Evolutionary conservation across 2,797 vertebrate genomes (phyloP), one percentile per base, ranked within the genome.

Genomic region (Lagocephalus sceleratus): DNA sequence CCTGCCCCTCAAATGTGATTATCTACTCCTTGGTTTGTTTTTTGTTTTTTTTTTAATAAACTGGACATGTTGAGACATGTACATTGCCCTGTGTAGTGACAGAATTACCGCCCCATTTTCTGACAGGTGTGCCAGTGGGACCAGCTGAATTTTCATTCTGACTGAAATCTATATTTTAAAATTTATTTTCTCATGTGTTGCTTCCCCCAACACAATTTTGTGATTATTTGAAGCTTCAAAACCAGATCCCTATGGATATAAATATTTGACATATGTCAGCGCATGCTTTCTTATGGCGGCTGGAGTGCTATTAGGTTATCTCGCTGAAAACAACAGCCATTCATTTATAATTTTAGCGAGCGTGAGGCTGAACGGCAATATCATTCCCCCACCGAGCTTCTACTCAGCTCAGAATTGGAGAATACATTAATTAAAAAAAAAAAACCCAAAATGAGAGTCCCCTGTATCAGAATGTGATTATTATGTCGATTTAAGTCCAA

Each of bases 291-390:
- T 29, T 8, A 29, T 2, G 26, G 1, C 8, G 26, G 1, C 26
- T 1, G 12, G 10, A 5, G 32, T n/a, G n/a, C n/a, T n/a, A n/a
- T n/a, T n/a, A n/a, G n/a, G n/a, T n/a, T n/a, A n/a, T 35, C 12
- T 35, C 12, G 5, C 25, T 14, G 20, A 43, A 8, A n/a, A 46
- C 29, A 57, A 20, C 23, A 25, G 29, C 14, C 16, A 5, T 26
- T 66, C 10, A 46, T 46, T 50, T 41, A 3, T 44, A 35, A 57
- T 29, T 40, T 17, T 35, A 50, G 22, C 7, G 12, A 35, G 32
- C 32, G 6, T 4, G 23, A 5, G 61, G 29, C 2, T 21, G 20
- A 25, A n/a, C n/a, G n/a, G n/a, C n/a, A n/a, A 21, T 15, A 14
- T 22, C 1, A 8, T 7, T 42, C 12, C 54, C n/a, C n/a, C n/a